Evolutionary conservation across 2,113 vertebrate genomes (phyloP).

Genomic region (Equus przewalskii): DNA sequence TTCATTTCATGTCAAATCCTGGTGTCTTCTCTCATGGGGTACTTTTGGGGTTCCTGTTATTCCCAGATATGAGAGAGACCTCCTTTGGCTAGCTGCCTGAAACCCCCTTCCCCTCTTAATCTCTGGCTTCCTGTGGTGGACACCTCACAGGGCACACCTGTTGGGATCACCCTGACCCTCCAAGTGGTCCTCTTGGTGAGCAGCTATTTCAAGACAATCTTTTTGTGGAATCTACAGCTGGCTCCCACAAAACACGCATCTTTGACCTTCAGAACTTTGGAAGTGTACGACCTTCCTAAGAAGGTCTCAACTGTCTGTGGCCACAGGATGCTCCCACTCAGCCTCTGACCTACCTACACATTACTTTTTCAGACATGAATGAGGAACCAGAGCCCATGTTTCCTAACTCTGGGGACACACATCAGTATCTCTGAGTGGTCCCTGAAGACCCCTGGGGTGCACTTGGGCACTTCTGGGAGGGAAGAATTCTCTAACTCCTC

Average conservation of each 20-base stretch:
- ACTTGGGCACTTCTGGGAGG: not conserved
- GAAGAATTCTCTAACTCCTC: not conserved
- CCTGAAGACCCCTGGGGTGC: not conserved
- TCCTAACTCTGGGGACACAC: not conserved
- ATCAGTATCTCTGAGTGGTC: not conserved
- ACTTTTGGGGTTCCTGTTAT: not conserved
- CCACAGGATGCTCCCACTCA: not conserved
- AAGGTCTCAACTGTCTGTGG: not conserved
- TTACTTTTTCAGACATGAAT: not conserved
- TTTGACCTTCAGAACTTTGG: not conserved
- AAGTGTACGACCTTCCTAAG: not conserved
- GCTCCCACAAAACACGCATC: not conserved
- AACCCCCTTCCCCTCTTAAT: not conserved
- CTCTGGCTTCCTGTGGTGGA: not conserved
- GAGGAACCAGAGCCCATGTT: not conserved
- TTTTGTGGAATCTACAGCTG: not conserved
- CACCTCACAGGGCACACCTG: not conserved
- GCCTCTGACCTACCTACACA: not conserved
- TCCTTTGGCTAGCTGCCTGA: not conserved
- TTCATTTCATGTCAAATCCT: not conserved
- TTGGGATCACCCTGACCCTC: not conserved
- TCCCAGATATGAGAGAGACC: not conserved
- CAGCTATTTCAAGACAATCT: not conserved
- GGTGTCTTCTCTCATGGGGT: not conserved
- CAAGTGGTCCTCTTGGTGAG: not conserved